Evolutionary conservation across 2,888 invertebrate genomes (phyloP).

Genomic region (Andrena camellia): DNA sequence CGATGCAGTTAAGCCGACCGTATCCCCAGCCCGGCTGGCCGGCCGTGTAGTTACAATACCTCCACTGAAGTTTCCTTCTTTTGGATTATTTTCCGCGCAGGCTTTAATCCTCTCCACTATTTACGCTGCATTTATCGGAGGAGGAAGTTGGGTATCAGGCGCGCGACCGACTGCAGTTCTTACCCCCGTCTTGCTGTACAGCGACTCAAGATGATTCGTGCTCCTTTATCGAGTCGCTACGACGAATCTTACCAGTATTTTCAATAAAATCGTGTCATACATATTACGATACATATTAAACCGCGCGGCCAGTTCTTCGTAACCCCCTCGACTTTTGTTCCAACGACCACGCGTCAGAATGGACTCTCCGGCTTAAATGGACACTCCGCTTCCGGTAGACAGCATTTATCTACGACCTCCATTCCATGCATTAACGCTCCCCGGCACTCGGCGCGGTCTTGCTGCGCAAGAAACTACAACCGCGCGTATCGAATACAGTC

Average conservation of each 20-base stretch:
- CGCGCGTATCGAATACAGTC: constrained; percentile 20
- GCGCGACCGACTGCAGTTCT: background rate
- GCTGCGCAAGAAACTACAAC: constrained; percentile 8
- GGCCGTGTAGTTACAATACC: constrained; percentile 44
- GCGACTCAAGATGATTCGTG: background rate
- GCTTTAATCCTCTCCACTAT: constrained; percentile 33
- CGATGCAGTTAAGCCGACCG: constrained; percentile 52
- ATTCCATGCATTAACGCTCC: constrained; percentile 23
- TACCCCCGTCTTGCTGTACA: background rate
- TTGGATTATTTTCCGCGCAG: constrained; percentile 36
- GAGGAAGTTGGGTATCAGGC: constrained; percentile 28
- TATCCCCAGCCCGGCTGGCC: constrained; percentile 18
- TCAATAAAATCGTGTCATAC: no score
- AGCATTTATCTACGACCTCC: constrained; percentile 18
- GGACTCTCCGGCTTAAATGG: constrained; percentile 8
- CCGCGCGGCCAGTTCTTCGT: no score
- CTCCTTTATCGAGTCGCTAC: no score
- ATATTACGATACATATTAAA: no score
- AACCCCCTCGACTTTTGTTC: no score
- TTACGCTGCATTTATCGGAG: constrained; percentile 36
- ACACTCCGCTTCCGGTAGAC: constrained; percentile 26
- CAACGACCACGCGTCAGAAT: constrained; percentile 3
- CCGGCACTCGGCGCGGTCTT: background rate
- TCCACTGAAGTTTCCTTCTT: constrained; percentile 18
- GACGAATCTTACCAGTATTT: no score